A percentile compares a stretch with the other conserved stretches of the same genome.
These are phyloP conservation scores for Limnodromus scolopaceus DNA, from an alignment of 2,797 vertebrate species.

Conservation along the genomic window DNA sequence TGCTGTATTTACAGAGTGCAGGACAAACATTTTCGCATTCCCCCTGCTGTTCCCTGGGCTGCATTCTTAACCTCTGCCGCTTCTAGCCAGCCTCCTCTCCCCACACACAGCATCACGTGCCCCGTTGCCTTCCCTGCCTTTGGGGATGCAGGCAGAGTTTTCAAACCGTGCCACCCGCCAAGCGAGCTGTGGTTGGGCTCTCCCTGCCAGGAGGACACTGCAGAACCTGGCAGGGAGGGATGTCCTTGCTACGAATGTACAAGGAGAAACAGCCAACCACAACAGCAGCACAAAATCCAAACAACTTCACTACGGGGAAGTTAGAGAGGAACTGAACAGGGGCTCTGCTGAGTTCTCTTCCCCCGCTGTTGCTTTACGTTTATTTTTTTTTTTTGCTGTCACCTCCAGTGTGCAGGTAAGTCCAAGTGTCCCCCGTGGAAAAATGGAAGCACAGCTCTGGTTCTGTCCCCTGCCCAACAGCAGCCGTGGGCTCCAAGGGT, in stretches of 20 bases:
- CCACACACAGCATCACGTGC: not conserved
- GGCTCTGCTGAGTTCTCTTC: not conserved
- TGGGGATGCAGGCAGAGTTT: not conserved
- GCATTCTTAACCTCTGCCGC: not conserved
- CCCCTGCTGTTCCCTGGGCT: not conserved
- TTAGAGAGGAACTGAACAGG: not conserved
- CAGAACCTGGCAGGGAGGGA: not conserved
- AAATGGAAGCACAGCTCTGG: not conserved
- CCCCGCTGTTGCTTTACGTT: fast-evolving
- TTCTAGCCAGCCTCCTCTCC: not conserved
- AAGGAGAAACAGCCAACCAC: not conserved
- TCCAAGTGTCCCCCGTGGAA: not conserved
- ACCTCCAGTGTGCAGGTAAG: not conserved
- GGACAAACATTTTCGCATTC: not conserved
- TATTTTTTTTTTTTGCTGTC: too few relatives aligned
- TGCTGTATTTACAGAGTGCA: not conserved
- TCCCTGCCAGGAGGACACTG: not conserved
- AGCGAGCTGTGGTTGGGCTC: not conserved
- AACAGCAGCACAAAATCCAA: not conserved
- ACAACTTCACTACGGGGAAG: not conserved
- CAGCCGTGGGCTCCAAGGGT: not conserved
- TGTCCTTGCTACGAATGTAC: fast-evolving
- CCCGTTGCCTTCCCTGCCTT: not conserved
- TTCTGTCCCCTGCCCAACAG: not conserved
- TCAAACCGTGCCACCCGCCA: not conserved